Percentiles rank a stretch among this genome's conserved stretches.
phyloP scores from a whole-genome alignment of 2,113 vertebrate species.

The Romanogobio albipinnatus region DNA sequence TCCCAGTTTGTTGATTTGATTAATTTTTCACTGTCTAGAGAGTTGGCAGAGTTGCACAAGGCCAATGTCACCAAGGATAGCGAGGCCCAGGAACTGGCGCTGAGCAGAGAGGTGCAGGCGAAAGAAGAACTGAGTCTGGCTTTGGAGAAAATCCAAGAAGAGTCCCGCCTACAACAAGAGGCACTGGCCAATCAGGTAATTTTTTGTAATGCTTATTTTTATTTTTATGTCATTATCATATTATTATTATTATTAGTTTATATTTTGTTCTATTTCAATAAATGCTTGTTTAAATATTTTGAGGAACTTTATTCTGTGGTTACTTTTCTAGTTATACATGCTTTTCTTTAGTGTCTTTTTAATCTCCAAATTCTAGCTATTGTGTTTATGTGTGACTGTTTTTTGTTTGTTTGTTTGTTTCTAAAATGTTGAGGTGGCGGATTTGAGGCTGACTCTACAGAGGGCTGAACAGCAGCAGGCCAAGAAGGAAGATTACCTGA shows the following conservation, averaged over 20 bases:
- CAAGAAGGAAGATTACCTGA: constrained; percentile 95
- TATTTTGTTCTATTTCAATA: background rate
- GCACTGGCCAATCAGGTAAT: constrained; percentile 87
- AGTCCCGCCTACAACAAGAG: constrained; percentile 89
- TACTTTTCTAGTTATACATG: background rate
- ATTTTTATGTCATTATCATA: background rate
- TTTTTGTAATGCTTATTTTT: background rate
- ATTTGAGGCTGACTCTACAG: constrained; percentile 89
- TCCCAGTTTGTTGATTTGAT: background rate
- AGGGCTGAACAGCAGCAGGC: constrained; percentile 92
- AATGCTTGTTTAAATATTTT: background rate
- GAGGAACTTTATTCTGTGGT: background rate
- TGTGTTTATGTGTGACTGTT: background rate
- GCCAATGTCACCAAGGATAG: constrained; percentile 90
- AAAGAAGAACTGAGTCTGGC: constrained; percentile 87
- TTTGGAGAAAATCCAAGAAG: constrained; percentile 88
- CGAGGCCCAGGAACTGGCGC: constrained; percentile 87
- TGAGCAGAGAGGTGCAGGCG: constrained; percentile 86
- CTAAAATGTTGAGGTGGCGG: constrained; percentile 80
- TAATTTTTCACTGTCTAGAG: constrained; percentile 69
- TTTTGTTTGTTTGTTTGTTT: background rate
- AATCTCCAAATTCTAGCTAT: background rate
- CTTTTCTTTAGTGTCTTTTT: background rate
- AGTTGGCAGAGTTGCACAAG: constrained; percentile 94
- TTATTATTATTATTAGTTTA: background rate